These are phyloP conservation scores for Nycteola revayana DNA, from an alignment of 2,888 invertebrate species.

Conservation along the genomic window DNA sequence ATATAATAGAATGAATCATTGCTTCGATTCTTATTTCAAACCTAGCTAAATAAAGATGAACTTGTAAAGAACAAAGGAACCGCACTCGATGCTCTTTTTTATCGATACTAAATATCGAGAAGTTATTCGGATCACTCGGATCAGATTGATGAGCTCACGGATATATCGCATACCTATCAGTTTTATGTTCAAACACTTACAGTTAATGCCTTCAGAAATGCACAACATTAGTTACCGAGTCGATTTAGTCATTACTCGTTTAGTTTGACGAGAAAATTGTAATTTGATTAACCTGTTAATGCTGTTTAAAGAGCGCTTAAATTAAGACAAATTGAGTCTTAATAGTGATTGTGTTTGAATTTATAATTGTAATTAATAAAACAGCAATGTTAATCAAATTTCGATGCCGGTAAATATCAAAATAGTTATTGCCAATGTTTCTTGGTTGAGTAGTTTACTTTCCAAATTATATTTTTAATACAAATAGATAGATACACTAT, in stretches of 20 bases:
- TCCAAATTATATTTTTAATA: too few species aligned
- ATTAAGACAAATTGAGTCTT: conserved; percentile 37
- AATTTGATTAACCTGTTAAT: conserved; percentile 41
- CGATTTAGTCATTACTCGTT: conserved; percentile 46
- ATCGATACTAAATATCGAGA: conserved; percentile 49
- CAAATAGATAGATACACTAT: too few species aligned
- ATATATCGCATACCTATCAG: conserved; percentile 77
- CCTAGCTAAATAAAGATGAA: too few species aligned
- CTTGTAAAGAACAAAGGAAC: conserved; percentile 34
- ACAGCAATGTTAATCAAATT: too few species aligned
- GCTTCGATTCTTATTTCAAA: too few species aligned
- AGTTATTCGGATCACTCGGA: conserved; percentile 40
- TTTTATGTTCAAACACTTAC: conserved; percentile 75
- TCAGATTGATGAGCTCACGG: conserved; percentile 58
- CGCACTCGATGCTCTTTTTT: conserved; percentile 37
- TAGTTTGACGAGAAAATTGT: conserved; percentile 52
- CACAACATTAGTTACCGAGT: conserved; percentile 61
- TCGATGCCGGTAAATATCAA: too few species aligned
- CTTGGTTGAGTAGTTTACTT: too few species aligned
- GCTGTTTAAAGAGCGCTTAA: conserved; percentile 34
- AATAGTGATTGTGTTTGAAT: background rate
- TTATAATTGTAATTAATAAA: too few species aligned
- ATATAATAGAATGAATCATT: too few species aligned
- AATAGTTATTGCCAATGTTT: too few species aligned
- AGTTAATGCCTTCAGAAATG: conserved; percentile 71